phyloP scores from a whole-genome alignment of 2,797 vertebrate genomes.

The Aeoliscus strigatus region DNA sequence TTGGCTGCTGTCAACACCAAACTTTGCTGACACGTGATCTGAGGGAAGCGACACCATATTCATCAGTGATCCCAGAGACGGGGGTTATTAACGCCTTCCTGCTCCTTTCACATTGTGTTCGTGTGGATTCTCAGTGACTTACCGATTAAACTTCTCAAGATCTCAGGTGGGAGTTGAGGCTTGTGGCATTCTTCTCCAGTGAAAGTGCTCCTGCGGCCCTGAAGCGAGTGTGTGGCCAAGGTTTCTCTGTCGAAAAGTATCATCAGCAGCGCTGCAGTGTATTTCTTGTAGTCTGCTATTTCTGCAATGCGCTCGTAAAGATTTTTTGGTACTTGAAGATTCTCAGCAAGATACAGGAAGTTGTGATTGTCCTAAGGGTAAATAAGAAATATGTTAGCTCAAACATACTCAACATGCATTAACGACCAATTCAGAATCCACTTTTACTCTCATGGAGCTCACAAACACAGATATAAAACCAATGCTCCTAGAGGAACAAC shows the following conservation, averaged over 20 bases:
- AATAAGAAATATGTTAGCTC: too few species aligned
- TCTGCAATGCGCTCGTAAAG: conserved; percentile 69
- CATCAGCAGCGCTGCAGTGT: conserved; percentile 71
- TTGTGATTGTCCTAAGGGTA: conserved; percentile 52
- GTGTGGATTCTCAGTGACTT: conserved; percentile 5
- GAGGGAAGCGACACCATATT: conserved; percentile 11
- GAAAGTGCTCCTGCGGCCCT: conserved; percentile 64
- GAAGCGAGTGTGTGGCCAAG: conserved; percentile 71
- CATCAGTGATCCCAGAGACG: too few species aligned
- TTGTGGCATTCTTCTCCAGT: conserved; percentile 67
- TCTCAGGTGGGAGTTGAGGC: conserved; percentile 70
- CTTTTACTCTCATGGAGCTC: too few species aligned
- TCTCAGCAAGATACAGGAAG: conserved; percentile 62
- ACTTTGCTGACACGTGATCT: conserved; percentile 68
- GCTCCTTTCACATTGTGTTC: too few species aligned
- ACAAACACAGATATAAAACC: too few species aligned
- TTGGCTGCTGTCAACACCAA: conserved; percentile 61
- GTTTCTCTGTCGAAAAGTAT: conserved; percentile 73
- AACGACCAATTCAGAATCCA: too few species aligned
- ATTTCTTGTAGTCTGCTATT: conserved; percentile 72
- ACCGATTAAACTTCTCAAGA: conserved; percentile 67
- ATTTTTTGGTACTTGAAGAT: conserved; percentile 63
- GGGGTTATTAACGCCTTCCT: too few species aligned
- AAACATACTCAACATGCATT: too few species aligned
- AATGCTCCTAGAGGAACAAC: not conserved